Evolutionary conservation across 2,888 invertebrate genomes (phyloP), one percentile per base, ranked within the genome.

Genomic region (Subacronicta megacephala): DNA sequence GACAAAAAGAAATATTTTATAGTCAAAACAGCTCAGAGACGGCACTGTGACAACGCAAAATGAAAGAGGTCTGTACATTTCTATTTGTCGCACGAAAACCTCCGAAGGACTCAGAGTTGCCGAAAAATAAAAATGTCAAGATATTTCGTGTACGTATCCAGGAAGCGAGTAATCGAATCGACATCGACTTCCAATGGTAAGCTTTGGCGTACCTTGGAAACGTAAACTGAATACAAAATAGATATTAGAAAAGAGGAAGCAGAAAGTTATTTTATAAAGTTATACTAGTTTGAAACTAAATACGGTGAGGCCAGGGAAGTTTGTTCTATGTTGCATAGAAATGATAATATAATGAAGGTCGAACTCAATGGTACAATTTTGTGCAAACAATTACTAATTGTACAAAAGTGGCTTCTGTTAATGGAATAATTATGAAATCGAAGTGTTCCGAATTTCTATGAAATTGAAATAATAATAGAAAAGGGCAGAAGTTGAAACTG

Each of bases 1-100:
- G 74, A 80, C 71, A 83, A 82, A 81, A 81, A 82, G 78, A 83
- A 83, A 85, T 83, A 84, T 82, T 82, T 81, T 79, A 78, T 69
- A 81, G 75, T 80, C 82, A 82, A 82, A 80, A 77, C 66, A 53
- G 74, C 78, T 82, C 80, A 73, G 75, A 72, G 70, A 61, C 64
- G 64, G 54, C 50, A 51, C 57, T 72, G 72, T 80, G 78, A 72
- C 70, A 61, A 57, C 43, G 61, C 52, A 61, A 68, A n/a, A 62
- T 79, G 75, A 81, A 81, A 80, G 65, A 73, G 74, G 57, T 67
- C 63, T 44, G 71, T 75, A 73, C 75, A 77, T 80, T 83, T 80
- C 72, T 80, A 80, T 85, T 81, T 83, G 75, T 75, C 73, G 75
- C 79, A 73, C 71, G 76, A 77, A 73, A 69, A 73, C 63, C 64